phyloP scores from a whole-genome alignment of 1,140 invertebrate genomes.

The Hirudo medicinalis region DNA sequence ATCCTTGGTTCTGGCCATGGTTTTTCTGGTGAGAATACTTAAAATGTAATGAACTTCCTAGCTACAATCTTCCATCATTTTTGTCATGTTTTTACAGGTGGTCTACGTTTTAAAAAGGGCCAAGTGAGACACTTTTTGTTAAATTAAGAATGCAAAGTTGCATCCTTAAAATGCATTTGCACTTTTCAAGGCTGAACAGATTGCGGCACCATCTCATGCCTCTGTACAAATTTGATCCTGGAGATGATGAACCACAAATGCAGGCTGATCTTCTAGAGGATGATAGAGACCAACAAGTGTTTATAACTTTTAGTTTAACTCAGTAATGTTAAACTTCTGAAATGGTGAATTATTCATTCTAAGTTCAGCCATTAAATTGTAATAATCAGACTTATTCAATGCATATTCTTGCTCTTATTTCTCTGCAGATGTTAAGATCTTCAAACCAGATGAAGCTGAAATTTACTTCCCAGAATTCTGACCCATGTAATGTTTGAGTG shows the following conservation, averaged over 20 bases:
- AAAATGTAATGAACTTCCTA: neutral
- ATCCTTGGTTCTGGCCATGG: neutral
- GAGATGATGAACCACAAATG: slow-evolving; percentile 52
- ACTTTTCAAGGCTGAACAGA: slow-evolving; percentile 43
- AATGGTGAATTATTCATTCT: too few species aligned
- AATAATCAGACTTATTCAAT: neutral
- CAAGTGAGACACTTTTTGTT: neutral
- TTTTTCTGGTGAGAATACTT: neutral
- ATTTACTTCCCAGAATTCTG: slow-evolving; percentile 9
- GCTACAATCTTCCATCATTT: neutral
- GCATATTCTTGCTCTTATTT: neutral
- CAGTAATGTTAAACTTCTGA: too few species aligned
- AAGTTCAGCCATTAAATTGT: too few species aligned
- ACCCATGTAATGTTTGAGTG: neutral
- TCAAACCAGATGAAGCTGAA: slow-evolving; percentile 7
- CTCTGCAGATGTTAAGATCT: neutral
- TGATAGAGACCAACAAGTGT: slow-evolving; percentile 27
- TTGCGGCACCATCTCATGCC: slow-evolving; percentile 52
- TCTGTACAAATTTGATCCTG: slow-evolving; percentile 54
- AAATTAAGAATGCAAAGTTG: neutral
- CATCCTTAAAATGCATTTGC: neutral
- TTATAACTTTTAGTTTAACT: neutral
- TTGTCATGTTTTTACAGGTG: neutral
- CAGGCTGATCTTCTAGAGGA: slow-evolving; percentile 49
- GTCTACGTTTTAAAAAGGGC: slow-evolving; percentile 3